phyloP scores from a whole-genome alignment of 2,888 invertebrate genomes.

The Aproaerema taeniolella region DNA sequence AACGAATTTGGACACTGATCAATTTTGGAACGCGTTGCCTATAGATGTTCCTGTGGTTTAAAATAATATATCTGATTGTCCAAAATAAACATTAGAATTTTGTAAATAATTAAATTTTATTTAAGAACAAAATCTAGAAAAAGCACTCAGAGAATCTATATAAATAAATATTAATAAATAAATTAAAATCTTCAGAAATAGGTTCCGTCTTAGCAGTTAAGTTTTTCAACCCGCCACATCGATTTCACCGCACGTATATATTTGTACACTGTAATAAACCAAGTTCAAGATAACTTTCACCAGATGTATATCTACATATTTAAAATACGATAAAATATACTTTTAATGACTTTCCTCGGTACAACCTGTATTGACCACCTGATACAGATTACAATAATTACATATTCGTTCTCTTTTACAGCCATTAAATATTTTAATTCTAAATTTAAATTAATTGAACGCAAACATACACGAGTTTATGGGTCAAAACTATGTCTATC shows the following conservation, averaged over 20 bases:
- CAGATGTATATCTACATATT: slow-evolving; percentile 73
- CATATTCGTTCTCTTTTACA: slow-evolving; percentile 59
- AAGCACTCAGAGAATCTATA: too few relatives aligned
- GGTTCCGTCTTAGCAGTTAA: too few relatives aligned
- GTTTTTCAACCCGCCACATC: slow-evolving; percentile 35
- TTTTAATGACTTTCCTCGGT: too few relatives aligned
- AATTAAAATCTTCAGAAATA: too few relatives aligned
- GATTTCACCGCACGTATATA: slow-evolving; percentile 46
- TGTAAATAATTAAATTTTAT: too few relatives aligned
- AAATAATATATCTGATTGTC: too few relatives aligned
- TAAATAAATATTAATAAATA: too few relatives aligned
- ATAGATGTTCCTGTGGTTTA: too few relatives aligned
- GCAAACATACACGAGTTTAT: slow-evolving; percentile 61
- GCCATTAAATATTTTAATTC: slow-evolving; percentile 51
- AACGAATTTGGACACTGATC: too few relatives aligned
- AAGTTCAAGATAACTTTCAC: slow-evolving; percentile 67
- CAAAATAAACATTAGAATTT: too few relatives aligned
- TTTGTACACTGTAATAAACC: slow-evolving; percentile 62
- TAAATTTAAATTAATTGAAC: slow-evolving; percentile 67
- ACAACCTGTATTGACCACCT: slow-evolving; percentile 33
- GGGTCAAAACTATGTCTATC: slow-evolving; percentile 45
- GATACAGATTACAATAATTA: slow-evolving; percentile 64
- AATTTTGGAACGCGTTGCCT: too few relatives aligned
- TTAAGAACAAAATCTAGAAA: too few relatives aligned
- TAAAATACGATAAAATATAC: slow-evolving; percentile 72